phyloP scores from a whole-genome alignment of 2,888 invertebrate genomes.

The Nysson spinosus region DNA sequence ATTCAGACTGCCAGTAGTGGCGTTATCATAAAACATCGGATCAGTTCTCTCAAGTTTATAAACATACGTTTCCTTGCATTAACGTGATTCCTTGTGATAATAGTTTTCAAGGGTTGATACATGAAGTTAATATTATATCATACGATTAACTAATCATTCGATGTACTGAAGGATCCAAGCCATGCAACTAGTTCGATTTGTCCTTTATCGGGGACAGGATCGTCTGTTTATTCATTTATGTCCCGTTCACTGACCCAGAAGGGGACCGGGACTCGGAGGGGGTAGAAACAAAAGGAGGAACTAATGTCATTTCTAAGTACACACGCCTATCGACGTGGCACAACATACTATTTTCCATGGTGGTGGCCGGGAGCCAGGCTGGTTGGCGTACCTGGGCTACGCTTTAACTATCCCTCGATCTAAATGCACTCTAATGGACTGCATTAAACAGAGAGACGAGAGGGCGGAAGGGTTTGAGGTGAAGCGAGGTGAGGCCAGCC shows the following conservation, averaged over 20 bases:
- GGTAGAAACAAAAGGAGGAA: slow-evolving; percentile 22
- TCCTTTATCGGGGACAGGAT: slow-evolving; percentile 8
- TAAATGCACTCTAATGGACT: slow-evolving; percentile 78
- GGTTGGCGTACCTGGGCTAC: slow-evolving; percentile 64
- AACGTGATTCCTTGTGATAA: no score
- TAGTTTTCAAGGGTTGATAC: no score
- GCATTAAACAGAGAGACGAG: slow-evolving; percentile 75
- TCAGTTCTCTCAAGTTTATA: no score
- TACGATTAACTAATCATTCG: slow-evolving; percentile 23
- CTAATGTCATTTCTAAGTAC: slow-evolving; percentile 69
- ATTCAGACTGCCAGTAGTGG: background rate
- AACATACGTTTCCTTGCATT: no score
- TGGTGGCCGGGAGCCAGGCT: slow-evolving; percentile 51
- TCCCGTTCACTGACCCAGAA: background rate
- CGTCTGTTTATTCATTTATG: slow-evolving; percentile 23
- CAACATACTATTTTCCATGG: slow-evolving; percentile 69
- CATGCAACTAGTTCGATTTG: slow-evolving; percentile 21
- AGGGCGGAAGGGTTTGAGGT: slow-evolving; percentile 42
- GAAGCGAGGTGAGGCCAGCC: slow-evolving; percentile 52
- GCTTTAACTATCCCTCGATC: slow-evolving; percentile 77
- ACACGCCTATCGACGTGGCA: slow-evolving; percentile 57
- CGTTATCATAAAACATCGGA: no score
- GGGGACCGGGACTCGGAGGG: background rate
- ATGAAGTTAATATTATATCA: background rate
- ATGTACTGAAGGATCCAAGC: slow-evolving; percentile 12